Base-by-base conservation (phyloP, 1,140 invertebrate genomes). In the Oppia nitens region DNA sequence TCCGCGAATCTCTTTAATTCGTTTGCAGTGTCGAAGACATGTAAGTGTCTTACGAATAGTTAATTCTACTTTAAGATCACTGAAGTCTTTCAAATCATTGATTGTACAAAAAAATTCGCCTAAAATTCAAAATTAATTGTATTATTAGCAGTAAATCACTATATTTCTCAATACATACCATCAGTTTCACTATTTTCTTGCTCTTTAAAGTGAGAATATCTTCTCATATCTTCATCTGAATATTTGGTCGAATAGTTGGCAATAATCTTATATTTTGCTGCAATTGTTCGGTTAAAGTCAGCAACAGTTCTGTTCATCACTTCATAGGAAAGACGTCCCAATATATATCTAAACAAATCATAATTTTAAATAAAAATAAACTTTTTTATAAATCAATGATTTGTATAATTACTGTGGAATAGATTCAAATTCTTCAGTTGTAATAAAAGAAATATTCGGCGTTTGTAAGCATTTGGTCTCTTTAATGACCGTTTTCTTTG, bases 1-100 rank as follows among this genome's bases (percentile, higher is more conserved):
- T 27, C 60, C 60, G n/a, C 56, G 47, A n/a, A 61, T 61, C 24
- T 61, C 60, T 54, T 61, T 61, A 20, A 61, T 59, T 53, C 55
- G 12, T 32, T 59, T 61, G 49, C 60, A 61, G 47, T 61, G 60
- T 40, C 60, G 45, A 20, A 61, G n/a, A 27, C 60, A 61, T 1
- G 51, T 57, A 12, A 59, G 24, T 3, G 57, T 45, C 40, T 60
- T 61, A 23, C 53, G 24, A 2, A 52, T 52, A 2, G 55, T 61
- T n/a, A 45, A 45, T 17, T 60, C 55, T n/a, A 23, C 55, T 49
- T 61, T 61, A 26, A 61, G 23, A 6, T 20, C 6, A 49, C 55
- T 61, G 21, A 60, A 53, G 26, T 60, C 23, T 53, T 61, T 61
- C 27, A 61, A 28, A 50, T 61, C 60, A 32, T 56, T 47, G 20